A percentile compares a stretch with the other conserved stretches of the same genome.
Evolutionary conservation across 2,888 invertebrate species (phyloP).

Genomic region (Parelbella ahira): DNA sequence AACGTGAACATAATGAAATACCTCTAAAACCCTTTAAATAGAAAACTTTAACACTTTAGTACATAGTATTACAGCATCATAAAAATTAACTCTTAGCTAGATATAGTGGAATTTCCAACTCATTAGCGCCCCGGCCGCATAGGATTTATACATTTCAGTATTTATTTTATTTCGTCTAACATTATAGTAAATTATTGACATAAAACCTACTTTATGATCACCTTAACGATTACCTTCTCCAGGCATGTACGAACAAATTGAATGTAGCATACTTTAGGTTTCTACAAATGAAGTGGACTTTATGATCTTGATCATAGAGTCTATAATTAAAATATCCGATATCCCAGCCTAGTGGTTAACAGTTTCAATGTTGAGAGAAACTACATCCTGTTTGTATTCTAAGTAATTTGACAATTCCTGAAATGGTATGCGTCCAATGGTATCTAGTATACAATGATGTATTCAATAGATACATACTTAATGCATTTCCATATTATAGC

Average conservation of each 20-base stretch:
- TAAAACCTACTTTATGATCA: conserved; percentile 22
- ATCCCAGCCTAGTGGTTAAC: conserved; percentile 1
- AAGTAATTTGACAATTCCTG: conserved; percentile 19
- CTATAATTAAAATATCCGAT: not conserved
- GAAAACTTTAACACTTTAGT: too few species aligned
- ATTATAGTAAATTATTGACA: conserved; percentile 21
- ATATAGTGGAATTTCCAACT: conserved; percentile 13
- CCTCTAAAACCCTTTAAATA: too few species aligned
- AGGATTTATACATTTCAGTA: conserved; percentile 19
- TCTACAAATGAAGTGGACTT: conserved; percentile 3
- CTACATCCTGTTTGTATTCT: conserved; percentile 23
- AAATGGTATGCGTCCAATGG: conserved; percentile 19
- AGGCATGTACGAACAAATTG: conserved; percentile 22
- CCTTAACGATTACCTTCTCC: conserved; percentile 21
- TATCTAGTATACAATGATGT: conserved; percentile 12
- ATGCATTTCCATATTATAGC: conserved; percentile 10
- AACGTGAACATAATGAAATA: too few species aligned
- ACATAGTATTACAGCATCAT: too few species aligned
- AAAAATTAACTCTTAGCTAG: conserved; percentile 2
- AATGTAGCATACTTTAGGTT: conserved; percentile 11
- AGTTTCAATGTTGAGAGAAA: conserved; percentile 18
- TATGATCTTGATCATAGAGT: not conserved
- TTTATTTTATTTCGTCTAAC: conserved; percentile 19
- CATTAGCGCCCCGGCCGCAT: conserved; percentile 10
- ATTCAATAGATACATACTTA: conserved; percentile 16